Conservation (phyloP, 2,797 vertebrate species). For the Rhinichthys osculus region DNA sequence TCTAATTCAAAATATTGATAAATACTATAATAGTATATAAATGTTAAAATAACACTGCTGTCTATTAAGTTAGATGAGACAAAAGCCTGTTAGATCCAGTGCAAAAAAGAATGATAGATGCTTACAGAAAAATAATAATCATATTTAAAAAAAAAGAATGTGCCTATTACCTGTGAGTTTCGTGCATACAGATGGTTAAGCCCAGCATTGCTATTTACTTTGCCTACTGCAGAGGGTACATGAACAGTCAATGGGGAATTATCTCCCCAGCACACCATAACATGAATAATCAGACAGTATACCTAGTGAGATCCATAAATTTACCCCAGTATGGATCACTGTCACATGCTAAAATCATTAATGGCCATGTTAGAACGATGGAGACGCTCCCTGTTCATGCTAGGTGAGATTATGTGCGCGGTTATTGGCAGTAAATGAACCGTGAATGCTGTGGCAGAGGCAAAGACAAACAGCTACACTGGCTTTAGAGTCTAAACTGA, state of each 20-base stretch:
- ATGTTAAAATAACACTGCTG: neutral
- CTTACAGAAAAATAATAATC: neutral
- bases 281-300: neutral
- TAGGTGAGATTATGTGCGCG: conserved; percentile 14
- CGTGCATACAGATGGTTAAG: neutral
- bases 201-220: conserved; percentile 12
- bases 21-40: neutral
- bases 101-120: neutral
- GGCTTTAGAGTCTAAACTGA: conserved; percentile 29
- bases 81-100: neutral
- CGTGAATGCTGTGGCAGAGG: conserved; percentile 12
- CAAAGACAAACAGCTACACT: conserved; percentile 34
- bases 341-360: conserved; percentile 33
- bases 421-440: conserved; percentile 32
- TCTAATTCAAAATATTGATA: too few species aligned
- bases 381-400: conserved; percentile 5
- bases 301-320: conserved; percentile 9
- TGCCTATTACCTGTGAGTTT: neutral
- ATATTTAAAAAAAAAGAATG: neutral
- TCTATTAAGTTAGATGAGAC: neutral
- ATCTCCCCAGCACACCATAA: conserved; percentile 22
- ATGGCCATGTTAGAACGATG: neutral
- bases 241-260: conserved; percentile 23
- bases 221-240: neutral
- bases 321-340: conserved; percentile 24